Percentiles rank a stretch among this genome's conserved stretches.
phyloP scores from a whole-genome alignment of 2,797 vertebrate genomes.

The Propithecus deckenii region DNA sequence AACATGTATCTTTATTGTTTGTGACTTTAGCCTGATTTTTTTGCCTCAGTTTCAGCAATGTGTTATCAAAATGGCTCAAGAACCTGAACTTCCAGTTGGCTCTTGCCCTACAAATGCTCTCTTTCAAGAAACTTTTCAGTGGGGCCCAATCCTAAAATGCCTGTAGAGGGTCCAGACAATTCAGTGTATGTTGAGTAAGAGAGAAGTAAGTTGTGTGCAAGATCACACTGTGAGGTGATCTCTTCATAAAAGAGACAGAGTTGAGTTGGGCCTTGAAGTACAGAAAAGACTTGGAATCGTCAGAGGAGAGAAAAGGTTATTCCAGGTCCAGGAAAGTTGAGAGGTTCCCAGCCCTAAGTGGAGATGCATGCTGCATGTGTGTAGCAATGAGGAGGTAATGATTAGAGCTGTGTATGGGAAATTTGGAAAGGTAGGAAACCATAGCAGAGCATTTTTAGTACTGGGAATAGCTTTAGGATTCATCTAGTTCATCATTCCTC shows the following conservation, averaged over 20 bases:
- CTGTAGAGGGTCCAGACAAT: not conserved
- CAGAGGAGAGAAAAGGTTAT: not conserved
- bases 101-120: not conserved
- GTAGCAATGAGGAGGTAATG: not conserved
- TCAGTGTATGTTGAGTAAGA: not conserved
- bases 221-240: not conserved
- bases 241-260: not conserved
- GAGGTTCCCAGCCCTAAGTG: not conserved
- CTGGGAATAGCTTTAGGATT: not conserved
- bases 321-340: not conserved
- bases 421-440: not conserved
- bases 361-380: not conserved
- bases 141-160: not conserved
- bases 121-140: not conserved
- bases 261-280: not conserved
- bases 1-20: not conserved
- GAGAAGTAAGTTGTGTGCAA: not conserved
- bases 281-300: not conserved
- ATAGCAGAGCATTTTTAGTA: not conserved
- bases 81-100: not conserved
- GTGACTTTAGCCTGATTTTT: not conserved
- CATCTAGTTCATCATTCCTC: not conserved
- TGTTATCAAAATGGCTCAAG: not conserved
- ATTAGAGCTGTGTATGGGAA: not conserved
- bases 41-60: not conserved